Evolutionary conservation across 2,888 invertebrate genomes (phyloP), one percentile per base, ranked within the genome.

Genomic region (Metellina segmentata): DNA sequence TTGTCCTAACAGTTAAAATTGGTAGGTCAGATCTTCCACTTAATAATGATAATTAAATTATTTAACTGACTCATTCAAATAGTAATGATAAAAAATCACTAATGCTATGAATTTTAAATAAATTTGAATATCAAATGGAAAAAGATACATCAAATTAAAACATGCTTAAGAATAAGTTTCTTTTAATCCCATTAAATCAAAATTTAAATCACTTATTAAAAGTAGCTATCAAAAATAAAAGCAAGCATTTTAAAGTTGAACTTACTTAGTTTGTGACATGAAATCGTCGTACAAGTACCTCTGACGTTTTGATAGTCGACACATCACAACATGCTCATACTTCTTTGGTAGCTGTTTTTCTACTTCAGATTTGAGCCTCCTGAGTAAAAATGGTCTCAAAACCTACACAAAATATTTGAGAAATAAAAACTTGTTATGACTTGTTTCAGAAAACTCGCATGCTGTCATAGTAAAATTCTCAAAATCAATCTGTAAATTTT

Each of bases 261-360:
- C 97, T 96, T 95, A 98, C 98, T 97, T 97, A 94, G 99, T 97
- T 94, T 98, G 96, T 86, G 98, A 97, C 99, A 99, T 99, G 95
- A 99, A 99, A 95, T 99, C 99, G 95, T 99, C 99, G 96, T 99
- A 99, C 91, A 99, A 96, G 96, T 97, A 99, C 93, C 99, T 96
- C 95, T 99, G 99, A 70, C 99, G 96, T 95, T 98, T 98, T 70
- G 99, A 98, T 94, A 99, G 96, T 82, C 98, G 96, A 94, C 99
- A 99, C 96, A 98, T 96, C 49, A 99, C 96, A 93, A 99, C 97
- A 95, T 98, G 98, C 95, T 99, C 99, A 95, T 97, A 98, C 95
- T 99, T 99, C 95, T 97, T 97, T 92, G 99, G 99, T 96, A 99
- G 97, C 96, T 99, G 99, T 94, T 98, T 98, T 95, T 99, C 99